A percentile compares a stretch with the other conserved stretches of the same genome.
Conservation (phyloP, 2,888 invertebrate genomes). For the Leptinotarsa rubiginosa region DNA sequence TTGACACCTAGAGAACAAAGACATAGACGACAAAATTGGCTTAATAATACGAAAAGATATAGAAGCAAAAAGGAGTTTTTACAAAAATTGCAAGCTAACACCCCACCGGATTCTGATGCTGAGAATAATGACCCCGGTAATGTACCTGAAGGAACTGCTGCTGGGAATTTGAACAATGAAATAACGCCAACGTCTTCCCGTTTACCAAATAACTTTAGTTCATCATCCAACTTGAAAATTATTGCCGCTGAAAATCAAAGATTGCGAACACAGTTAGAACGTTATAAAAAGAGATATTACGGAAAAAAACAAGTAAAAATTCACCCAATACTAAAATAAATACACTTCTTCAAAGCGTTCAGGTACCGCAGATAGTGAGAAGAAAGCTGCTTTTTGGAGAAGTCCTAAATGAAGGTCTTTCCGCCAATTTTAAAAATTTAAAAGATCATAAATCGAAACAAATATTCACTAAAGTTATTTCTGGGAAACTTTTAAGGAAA, state of each 20-base stretch:
- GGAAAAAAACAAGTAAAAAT: too few species aligned
- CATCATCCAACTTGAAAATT: constrained; percentile 13
- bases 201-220: not conserved
- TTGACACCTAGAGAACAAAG: constrained; percentile 18
- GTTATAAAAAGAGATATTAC: not conserved
- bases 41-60: not conserved
- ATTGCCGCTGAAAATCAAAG: constrained; percentile 13
- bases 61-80: too few species aligned
- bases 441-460: constrained; percentile 8
- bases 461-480: not conserved
- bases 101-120: too few species aligned
- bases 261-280: constrained; percentile 5
- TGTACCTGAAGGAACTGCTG: too few species aligned
- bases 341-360: too few species aligned
- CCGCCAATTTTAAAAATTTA: not conserved
- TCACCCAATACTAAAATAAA: too few species aligned
- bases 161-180: too few species aligned
- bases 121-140: too few species aligned
- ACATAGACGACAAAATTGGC: constrained; percentile 9
- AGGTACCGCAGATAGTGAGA: too few species aligned
- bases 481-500: not conserved
- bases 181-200: too few species aligned
- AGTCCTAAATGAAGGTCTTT: not conserved
- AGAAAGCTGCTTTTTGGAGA: not conserved
- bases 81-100: too few species aligned